Base-by-base conservation (phyloP, 2,113 vertebrate genomes). In the Microtus pennsylvanicus region DNA sequence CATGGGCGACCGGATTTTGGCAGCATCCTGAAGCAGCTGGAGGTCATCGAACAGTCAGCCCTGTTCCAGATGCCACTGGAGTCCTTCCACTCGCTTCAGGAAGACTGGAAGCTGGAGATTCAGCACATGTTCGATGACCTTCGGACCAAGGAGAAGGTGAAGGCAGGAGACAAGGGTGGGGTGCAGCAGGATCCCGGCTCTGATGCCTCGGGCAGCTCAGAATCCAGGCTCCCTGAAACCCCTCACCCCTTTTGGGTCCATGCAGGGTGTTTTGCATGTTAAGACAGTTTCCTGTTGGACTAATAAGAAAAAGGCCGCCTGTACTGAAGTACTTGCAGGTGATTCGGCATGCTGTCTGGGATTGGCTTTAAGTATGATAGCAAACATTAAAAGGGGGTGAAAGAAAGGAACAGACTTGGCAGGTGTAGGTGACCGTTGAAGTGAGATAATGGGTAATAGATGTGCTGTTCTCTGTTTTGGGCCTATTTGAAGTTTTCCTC, bases 21-120 rank as follows among this genome's bases (percentile, higher is more conserved):
- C 94, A 98, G 92, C 96, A 99, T 99, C 98, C 97, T 99, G 97
- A 98, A 96, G 50, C 98, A 98, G 17, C 98, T 99, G 52, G 98
- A 98, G 97, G 98, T 98, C 97, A 99, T 99, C 12, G 99, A 99
- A 97, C 99, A 99, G 98, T 99, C 99, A 0, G 98, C 99, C 97
- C 99, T 99, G 98, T 99, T 99, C 97, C 99, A 99, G 98, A 99
- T 99, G 99, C 99, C 99, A 0, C 98, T 99, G 94, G 99, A 99
- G 97, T 99, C 99, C 28, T 99, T 99, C 97, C 99, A 99, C 98
- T 99, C 99, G 0, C 97, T 99, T 87, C 99, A 99, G 94, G 99
- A 99, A 87, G 99, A 99, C 99, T 99, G 99, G 99, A 99, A 98
- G 95, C 94, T 99, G 96, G 99, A 99, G 98, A 99, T 99, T 92